Conservation (phyloP, 1,140 invertebrate species). For the Aricia agestis region DNA sequence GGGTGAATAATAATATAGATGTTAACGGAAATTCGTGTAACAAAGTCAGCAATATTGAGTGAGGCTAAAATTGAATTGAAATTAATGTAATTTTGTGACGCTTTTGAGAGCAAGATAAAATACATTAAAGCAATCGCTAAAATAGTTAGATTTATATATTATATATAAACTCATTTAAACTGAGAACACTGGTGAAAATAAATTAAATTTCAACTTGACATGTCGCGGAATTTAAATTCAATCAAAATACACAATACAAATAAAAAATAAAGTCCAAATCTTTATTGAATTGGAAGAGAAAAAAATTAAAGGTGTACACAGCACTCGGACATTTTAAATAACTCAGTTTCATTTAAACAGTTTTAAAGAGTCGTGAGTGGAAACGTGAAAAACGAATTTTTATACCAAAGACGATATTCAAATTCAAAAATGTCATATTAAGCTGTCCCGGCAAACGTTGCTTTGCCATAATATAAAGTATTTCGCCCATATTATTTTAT, state of each 20-base stretch:
- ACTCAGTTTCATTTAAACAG: background rate
- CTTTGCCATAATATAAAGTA: too few species aligned
- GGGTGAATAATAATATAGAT: background rate
- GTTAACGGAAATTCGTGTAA: background rate
- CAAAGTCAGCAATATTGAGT: conserved; percentile 9
- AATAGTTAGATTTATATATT: too few species aligned
- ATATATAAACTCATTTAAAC: conserved; percentile 8
- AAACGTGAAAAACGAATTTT: too few species aligned
- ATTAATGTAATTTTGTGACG: conserved; percentile 4
- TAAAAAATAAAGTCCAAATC: background rate
- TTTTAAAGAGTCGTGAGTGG: too few species aligned
- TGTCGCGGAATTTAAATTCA: background rate
- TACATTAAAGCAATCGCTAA: conserved; percentile 14
- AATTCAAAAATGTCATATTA: too few species aligned
- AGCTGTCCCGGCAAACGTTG: too few species aligned
- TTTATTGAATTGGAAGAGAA: background rate
- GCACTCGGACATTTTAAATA: background rate
- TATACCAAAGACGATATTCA: too few species aligned
- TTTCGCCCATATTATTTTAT: too few species aligned
- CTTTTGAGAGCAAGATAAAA: conserved; percentile 5
- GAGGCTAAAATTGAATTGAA: conserved; percentile 6
- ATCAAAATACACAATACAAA: background rate
- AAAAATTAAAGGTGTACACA: background rate
- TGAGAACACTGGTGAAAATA: background rate
- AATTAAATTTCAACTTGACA: background rate